These are phyloP conservation scores for Chloropsis hardwickii DNA, from an alignment of 2,113 vertebrate genomes.

Conservation along the genomic window DNA sequence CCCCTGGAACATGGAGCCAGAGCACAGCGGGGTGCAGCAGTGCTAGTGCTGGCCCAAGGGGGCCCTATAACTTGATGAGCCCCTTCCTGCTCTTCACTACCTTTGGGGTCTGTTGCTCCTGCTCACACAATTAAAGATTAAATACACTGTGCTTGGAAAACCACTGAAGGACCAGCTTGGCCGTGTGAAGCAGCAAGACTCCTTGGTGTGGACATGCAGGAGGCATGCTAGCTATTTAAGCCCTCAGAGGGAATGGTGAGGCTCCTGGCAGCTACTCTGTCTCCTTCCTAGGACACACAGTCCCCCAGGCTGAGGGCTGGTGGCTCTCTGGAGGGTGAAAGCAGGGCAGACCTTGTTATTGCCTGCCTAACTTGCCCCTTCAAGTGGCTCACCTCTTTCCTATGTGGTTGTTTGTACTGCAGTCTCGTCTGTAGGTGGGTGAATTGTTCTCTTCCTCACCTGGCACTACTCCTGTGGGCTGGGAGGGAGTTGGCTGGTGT, in stretches of 20 bases:
- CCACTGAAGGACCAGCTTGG: neutral
- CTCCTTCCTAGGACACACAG: neutral
- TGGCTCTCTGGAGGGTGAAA: neutral
- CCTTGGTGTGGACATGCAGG: accelerated
- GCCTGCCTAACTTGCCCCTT: neutral
- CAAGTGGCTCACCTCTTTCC: conserved; percentile 2
- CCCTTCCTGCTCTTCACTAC: neutral
- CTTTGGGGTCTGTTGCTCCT: neutral
- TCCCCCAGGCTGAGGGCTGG: neutral
- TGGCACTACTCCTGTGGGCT: neutral
- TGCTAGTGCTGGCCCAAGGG: neutral
- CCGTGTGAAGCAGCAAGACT: accelerated
- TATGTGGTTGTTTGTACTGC: neutral
- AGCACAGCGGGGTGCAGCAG: neutral
- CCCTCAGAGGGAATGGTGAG: neutral
- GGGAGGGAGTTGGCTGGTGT: neutral
- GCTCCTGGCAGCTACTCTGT: neutral
- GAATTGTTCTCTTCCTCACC: conserved; percentile 30
- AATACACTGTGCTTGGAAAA: neutral
- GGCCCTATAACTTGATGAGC: neutral
- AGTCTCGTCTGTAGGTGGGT: conserved; percentile 2
- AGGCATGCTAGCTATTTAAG: neutral
- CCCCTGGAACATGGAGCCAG: accelerated
- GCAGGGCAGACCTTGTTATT: neutral
- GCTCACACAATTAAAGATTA: neutral